These are phyloP conservation scores for Pristionchus maxplancki DNA, from an alignment of 2,888 invertebrate species.

Conservation along the genomic window DNA sequence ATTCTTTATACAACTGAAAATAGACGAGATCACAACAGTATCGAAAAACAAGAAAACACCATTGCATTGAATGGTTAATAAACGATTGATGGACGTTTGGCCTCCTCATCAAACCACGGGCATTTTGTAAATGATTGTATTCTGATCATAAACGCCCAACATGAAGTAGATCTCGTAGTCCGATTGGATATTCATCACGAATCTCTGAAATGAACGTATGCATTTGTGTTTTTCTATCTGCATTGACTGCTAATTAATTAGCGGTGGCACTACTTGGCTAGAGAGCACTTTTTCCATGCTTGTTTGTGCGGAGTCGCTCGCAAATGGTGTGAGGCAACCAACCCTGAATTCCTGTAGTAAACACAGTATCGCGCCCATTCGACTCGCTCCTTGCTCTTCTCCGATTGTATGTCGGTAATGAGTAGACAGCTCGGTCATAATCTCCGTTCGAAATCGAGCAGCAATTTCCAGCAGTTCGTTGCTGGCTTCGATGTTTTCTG, in stretches of 20 bases:
- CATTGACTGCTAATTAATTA: too few relatives aligned
- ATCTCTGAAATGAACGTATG: not conserved
- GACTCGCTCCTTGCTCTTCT: not conserved
- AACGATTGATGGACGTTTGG: not conserved
- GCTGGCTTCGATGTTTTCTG: not conserved
- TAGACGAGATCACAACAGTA: too few relatives aligned
- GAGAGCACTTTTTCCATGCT: too few relatives aligned
- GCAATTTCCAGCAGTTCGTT: not conserved
- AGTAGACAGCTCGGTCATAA: not conserved
- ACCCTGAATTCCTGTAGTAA: not conserved
- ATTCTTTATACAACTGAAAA: too few relatives aligned
- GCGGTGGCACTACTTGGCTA: too few relatives aligned
- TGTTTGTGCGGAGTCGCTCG: too few relatives aligned
- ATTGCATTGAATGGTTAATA: too few relatives aligned
- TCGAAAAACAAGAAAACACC: too few relatives aligned
- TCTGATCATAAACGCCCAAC: not conserved
- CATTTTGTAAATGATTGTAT: not conserved
- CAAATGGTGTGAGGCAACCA: not conserved
- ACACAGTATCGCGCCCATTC: not conserved
- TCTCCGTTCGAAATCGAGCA: not conserved
- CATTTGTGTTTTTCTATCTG: too few relatives aligned
- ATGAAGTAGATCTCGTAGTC: not conserved
- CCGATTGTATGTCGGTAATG: not conserved
- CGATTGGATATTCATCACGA: not conserved
- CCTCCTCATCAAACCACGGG: not conserved